Evolutionary conservation across 2,797 vertebrate species (phyloP), one percentile per base, ranked within the genome.

Genomic region (Amazona ochrocephala): DNA sequence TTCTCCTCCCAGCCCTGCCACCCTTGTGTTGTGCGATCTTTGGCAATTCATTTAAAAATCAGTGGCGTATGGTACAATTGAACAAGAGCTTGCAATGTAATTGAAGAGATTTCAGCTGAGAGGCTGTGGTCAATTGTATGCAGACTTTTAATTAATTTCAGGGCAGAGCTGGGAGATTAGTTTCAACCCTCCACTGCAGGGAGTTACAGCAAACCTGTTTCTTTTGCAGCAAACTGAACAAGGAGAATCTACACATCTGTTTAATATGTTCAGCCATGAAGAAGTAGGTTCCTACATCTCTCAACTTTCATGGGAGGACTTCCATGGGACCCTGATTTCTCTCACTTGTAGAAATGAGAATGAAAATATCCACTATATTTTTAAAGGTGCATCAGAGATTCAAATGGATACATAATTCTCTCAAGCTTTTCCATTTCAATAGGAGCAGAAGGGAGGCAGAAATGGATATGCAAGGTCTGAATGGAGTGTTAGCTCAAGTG

Each of bases 281-380:
- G 68, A 95, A 87, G 39, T 39, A 76, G 20, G 72, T 80, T 95
- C 72, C 82, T 94, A 42, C 45, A 53, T 87, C 53, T 32, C 84
- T 94, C 73, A 51, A 7, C 54, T 94, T 90, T 71, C 56, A 84
- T 30, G 37, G 62, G 60, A 93, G n/a, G 50, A 51, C 70, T 74
- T 91, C 80, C 74, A 70, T 26, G 23, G 23, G 56, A 37, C 77
- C 45, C 70, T 64, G 29, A 56, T 65, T 95, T 93, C 54, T 75
- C 83, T 93, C 41, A 81, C 71, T 81, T 93, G 76, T 60, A 78
- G 90, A 84, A 90, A 77, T 42, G 18, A 56, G 71, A 81, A 70
- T 93, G 71, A 61, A 84, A 81, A 82, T 89, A 75, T 15, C 37
- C 9, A 23, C 58, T 44, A 2, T 70, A 27, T 92, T 93, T 92